Evolutionary conservation across 2,888 invertebrate species (phyloP), one percentile per base, ranked within the genome.

Genomic region (Cheilosia impressa): DNA sequence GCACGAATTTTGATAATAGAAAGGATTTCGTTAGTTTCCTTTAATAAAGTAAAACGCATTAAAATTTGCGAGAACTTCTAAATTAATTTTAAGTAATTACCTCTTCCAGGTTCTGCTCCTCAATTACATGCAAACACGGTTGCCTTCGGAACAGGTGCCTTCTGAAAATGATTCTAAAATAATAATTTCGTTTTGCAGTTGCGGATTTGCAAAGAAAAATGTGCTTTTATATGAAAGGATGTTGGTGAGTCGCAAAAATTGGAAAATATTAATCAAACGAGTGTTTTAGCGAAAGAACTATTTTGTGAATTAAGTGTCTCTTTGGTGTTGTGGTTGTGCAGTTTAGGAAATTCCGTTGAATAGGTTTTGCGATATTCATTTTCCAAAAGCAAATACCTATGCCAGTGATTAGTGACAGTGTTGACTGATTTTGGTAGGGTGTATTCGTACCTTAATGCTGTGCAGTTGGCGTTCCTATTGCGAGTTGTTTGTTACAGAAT

Each of bases 81-180:
- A 55, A 19, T 34, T 68, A 47, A 45, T 43, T n/a, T 27, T 5
- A 38, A 63, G n/a, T 13, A 34, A 43, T 27, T 6, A 6, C 17
- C 7, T 7, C 17, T 13, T 17, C 24, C 52, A 81, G 68, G 6
- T 62, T 71, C 68, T 63, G 57, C 65, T 68, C 72, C 4, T 13
- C 38, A 13, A 13, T 38, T 38, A 38, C 72, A 80, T 1, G 52
- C 45, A 52, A 45, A 85, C 81, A 72, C 27, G 31, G 65, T 72
- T 85, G 85, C 80, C 80, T 85, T 85, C 9, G 41, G 62, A 34
- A 84, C 41, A 80, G 60, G 62, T 80, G 84, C 84, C 84, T 85
- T 85, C 43, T 76, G 55, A 38, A 72, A 68, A 19, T 63, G 76
- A 68, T 81, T 72, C 58, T 66, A 81, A 31, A 31, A 13, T 38